phyloP scores from a whole-genome alignment of 2,888 invertebrate species.

The Diachrysia chrysitis region DNA sequence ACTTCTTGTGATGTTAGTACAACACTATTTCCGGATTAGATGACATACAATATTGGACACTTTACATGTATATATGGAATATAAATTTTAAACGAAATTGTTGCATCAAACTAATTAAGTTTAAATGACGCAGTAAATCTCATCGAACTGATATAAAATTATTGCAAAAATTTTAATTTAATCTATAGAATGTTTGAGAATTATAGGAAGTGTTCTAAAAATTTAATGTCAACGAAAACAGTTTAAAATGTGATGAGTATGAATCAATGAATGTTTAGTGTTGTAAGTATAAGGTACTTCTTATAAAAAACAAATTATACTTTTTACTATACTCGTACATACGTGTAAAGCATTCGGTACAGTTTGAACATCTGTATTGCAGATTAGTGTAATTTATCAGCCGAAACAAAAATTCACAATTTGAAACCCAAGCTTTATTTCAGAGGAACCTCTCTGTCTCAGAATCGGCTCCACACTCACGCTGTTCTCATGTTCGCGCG shows the following conservation, averaged over 20 bases:
- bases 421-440: neutral
- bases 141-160: neutral
- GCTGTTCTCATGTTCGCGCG: no score
- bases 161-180: slow-evolving; percentile 1
- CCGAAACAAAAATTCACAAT: no score
- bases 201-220: neutral
- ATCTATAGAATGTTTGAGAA: neutral
- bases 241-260: no score
- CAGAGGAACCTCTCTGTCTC: no score
- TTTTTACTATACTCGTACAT: no score
- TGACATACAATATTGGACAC: slow-evolving; percentile 45
- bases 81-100: slow-evolving; percentile 32
- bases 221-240: no score
- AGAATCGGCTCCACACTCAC: no score
- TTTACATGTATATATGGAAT: neutral
- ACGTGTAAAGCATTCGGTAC: no score
- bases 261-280: no score
- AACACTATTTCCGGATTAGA: slow-evolving; percentile 66
- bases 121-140: neutral
- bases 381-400: no score
- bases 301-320: neutral
- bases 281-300: neutral
- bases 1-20: slow-evolving; percentile 60
- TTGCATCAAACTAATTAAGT: neutral
- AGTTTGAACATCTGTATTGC: no score